Evolutionary conservation across 2,113 vertebrate species (phyloP), one percentile per base, ranked within the genome.

Genomic region (Psittacus erithacus): DNA sequence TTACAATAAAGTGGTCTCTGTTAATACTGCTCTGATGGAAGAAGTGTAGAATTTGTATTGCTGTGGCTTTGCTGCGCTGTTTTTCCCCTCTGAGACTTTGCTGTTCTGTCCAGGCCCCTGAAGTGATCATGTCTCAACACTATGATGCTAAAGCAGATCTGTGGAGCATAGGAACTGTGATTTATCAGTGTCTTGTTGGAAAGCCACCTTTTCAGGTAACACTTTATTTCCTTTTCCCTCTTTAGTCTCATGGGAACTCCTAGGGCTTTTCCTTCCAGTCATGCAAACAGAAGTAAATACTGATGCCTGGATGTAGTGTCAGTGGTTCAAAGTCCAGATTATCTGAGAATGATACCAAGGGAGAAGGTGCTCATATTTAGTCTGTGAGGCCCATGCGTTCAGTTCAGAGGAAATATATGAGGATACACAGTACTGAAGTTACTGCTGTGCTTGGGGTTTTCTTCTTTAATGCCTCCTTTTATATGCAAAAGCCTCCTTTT

Each of bases 41-140:
- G 11, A 59, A 25, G 18, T 38, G 33, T 76, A 41, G 55, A 39
- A 38, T 74, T 70, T 0, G 0, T 63, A 17, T 38, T 88, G 27
- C 33, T 41, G 5, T 75, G n/a, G 11, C 28, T 68, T 88, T 68
- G 27, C 15, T 53, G 52, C 69, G 18, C 62, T 55, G 6, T 33
- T 79, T 76, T 65, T 70, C 14, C 63, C 22, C 89, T 85, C 65
- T 86, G 86, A 94, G 55, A 92, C 50, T 73, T 75, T 81, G 86
- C 57, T 86, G 41, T 78, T 44, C 71, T 90, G 90, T 86, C 43
- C 95, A 99, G 99, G 99, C 99, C 85, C 99, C 99, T 29, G 99
- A 99, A 96, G 99, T 99, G 86, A 99, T 99, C 82, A 99, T 99
- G 99, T 99, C 99, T 81, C 99, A 99, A 95, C 99, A 99, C 87